Percentiles rank a stretch among this genome's conserved stretches.
These are phyloP conservation scores for Drosophila multiciliata DNA, from an alignment of 2,888 invertebrate species.

Conservation along the genomic window DNA sequence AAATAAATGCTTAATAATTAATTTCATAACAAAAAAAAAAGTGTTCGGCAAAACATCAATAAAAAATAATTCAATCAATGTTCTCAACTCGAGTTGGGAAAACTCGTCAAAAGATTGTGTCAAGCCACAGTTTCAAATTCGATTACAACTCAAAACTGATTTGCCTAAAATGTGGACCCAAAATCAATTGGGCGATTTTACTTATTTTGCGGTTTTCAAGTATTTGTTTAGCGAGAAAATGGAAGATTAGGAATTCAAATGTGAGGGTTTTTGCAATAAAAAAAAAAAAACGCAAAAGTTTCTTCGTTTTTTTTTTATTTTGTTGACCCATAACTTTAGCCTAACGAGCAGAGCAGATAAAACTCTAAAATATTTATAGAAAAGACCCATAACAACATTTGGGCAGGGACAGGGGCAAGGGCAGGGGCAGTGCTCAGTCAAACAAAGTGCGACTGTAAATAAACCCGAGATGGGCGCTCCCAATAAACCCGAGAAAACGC, in stretches of 20 bases:
- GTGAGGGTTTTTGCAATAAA: conserved; percentile 26
- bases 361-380: conserved; percentile 52
- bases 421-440: background rate
- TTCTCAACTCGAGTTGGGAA: background rate
- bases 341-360: conserved; percentile 49
- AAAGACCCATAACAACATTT: conserved; percentile 19
- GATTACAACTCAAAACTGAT: background rate
- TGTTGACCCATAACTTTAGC: conserved; percentile 55
- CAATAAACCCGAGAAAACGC: conserved; percentile 2
- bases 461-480: conserved; percentile 30
- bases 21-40: background rate
- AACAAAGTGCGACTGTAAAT: conserved; percentile 43
- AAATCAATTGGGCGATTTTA: conserved; percentile 42
- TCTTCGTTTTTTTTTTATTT: conserved; percentile 31
- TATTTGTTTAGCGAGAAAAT: background rate
- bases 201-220: conserved; percentile 33
- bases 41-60: background rate
- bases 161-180: conserved; percentile 2
- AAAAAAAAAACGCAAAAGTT: conserved; percentile 36
- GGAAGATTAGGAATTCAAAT: background rate
- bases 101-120: background rate
- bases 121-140: background rate
- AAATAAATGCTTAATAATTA: background rate
- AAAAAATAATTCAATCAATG: background rate
- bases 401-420: background rate